Conservation (phyloP, 2,113 vertebrate genomes). For the Rutilus rutilus region DNA sequence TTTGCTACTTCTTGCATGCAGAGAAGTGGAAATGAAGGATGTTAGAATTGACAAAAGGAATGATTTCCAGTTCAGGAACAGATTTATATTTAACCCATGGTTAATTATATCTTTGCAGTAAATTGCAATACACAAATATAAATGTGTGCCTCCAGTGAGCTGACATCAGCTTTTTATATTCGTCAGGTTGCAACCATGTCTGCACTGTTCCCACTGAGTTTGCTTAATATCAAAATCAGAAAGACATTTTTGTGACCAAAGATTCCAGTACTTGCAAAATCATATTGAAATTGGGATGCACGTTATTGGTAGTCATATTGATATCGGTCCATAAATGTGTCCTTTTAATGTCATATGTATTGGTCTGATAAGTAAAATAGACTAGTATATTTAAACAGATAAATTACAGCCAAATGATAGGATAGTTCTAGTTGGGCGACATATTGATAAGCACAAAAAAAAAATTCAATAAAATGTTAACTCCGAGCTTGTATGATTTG, state of each 20-base stretch:
- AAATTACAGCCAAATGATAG: not conserved
- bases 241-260: not conserved
- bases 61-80: not conserved
- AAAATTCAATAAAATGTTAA: too few species aligned
- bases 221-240: not conserved
- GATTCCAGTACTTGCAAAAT: not conserved
- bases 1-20: not conserved
- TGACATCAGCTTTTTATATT: constrained; percentile 17
- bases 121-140: not conserved
- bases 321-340: not conserved
- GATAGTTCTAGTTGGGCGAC: not conserved
- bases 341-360: not conserved
- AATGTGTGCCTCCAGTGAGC: constrained; percentile 1
- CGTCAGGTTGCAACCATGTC: not conserved
- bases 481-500: too few species aligned
- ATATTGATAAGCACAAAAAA: not conserved
- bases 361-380: not conserved
- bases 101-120: not conserved
- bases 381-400: not conserved
- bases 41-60: constrained; percentile 1
- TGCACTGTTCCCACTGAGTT: not conserved
- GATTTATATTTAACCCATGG: not conserved
- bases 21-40: not conserved
- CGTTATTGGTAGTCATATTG: not conserved
- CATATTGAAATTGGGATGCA: not conserved